Evolutionary conservation across 2,888 invertebrate genomes (phyloP).

Genomic region (Dicyrtoma fusca): DNA sequence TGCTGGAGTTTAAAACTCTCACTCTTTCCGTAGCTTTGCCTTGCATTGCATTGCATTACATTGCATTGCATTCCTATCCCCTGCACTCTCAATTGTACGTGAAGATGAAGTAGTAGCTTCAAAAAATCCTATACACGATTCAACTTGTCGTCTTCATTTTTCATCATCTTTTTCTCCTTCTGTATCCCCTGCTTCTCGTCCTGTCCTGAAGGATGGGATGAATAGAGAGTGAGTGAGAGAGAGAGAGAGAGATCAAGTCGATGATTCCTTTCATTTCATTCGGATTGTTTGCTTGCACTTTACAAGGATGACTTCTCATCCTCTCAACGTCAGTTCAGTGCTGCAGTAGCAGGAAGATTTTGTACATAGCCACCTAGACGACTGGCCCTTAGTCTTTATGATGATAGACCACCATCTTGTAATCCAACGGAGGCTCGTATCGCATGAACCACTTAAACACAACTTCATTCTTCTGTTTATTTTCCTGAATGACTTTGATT

Average conservation of each 20-base stretch:
- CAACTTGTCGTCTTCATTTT: too few relatives aligned
- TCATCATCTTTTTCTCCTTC: too few relatives aligned
- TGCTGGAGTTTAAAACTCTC: too few relatives aligned
- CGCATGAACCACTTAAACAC: constrained; percentile 14
- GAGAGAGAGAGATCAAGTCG: background rate
- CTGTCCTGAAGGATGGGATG: background rate
- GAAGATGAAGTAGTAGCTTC: too few relatives aligned
- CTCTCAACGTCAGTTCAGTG: constrained; percentile 14
- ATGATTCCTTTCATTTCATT: constrained; percentile 6
- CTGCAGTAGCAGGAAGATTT: too few relatives aligned
- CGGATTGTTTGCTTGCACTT: constrained; percentile 27
- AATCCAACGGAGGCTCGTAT: too few relatives aligned
- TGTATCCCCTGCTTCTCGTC: too few relatives aligned
- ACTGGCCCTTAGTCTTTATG: too few relatives aligned
- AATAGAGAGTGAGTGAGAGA: background rate
- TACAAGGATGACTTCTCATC: constrained; percentile 23
- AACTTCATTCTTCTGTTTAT: background rate
- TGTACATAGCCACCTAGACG: too few relatives aligned
- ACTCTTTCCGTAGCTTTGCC: background rate
- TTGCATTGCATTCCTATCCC: background rate
- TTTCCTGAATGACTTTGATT: constrained; percentile 5
- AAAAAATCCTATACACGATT: too few relatives aligned
- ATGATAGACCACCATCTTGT: too few relatives aligned
- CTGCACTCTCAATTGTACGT: background rate
- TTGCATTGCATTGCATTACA: background rate